Conservation (phyloP, 1,140 invertebrate species). For the Sitophilus oryzae region DNA sequence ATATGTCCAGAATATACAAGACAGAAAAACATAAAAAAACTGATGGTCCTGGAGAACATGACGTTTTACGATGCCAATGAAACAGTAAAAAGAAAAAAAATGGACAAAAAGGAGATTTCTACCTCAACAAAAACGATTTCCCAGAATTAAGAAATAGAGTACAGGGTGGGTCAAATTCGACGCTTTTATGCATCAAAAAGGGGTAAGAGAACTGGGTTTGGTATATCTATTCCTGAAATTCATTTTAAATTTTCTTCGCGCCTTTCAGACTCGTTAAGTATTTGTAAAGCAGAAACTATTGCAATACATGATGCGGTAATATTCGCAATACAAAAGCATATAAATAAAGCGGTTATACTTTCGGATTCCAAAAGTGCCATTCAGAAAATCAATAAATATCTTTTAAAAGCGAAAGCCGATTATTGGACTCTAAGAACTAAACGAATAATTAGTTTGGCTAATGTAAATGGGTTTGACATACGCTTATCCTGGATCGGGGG, state of each 20-base stretch:
- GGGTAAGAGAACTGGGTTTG: background rate
- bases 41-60: conserved; percentile 18
- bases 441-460: background rate
- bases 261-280: background rate
- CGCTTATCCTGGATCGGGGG: conserved; percentile 1
- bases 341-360: background rate
- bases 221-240: background rate
- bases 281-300: background rate
- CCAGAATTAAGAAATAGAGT: background rate
- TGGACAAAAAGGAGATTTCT: background rate
- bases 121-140: background rate
- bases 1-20: conserved; percentile 12
- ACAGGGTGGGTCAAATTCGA: no score
- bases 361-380: background rate
- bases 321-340: background rate
- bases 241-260: background rate
- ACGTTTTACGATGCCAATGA: conserved; percentile 7
- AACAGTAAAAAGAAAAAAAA: background rate
- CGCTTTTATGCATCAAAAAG: background rate
- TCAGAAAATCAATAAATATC: background rate
- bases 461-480: conserved; percentile 2
- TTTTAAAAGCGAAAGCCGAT: background rate
- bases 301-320: background rate
- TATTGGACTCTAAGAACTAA: background rate
- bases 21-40: conserved; percentile 11